Conservation (phyloP, 1,140 invertebrate species). For the Drosophila mojavensis region DNA sequence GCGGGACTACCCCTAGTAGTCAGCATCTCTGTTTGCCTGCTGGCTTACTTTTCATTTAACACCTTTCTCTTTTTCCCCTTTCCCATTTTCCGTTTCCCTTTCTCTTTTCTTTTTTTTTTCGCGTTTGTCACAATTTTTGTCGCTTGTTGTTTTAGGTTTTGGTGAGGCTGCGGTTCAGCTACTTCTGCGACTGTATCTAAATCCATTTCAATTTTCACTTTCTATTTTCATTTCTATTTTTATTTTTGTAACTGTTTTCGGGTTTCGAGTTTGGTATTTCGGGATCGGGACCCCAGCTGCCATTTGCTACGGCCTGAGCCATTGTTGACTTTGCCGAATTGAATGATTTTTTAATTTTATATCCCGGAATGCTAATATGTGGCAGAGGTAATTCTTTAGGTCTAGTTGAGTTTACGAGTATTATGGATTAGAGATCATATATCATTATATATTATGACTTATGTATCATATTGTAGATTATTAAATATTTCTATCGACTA, state of each 20-base stretch:
- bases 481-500: no score
- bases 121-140: constrained; percentile 53
- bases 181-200: constrained; percentile 34
- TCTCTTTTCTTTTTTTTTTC: background rate
- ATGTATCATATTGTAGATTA: no score
- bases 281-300: constrained; percentile 47
- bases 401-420: background rate
- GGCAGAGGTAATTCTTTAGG: background rate
- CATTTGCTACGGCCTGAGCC: constrained; percentile 25
- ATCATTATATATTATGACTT: no score
- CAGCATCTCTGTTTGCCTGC: background rate
- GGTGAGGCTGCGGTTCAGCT: constrained; percentile 28
- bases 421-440: no score
- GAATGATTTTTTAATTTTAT: constrained; percentile 21
- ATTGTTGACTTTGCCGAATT: constrained; percentile 64
- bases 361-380: background rate
- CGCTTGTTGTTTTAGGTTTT: constrained; percentile 72
- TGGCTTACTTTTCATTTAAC: constrained; percentile 74
- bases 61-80: constrained; percentile 60
- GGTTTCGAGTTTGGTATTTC: constrained; percentile 2
- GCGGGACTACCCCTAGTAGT: background rate
- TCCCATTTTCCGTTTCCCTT: no score
- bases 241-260: constrained; percentile 4
- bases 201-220: constrained; percentile 18
- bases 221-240: constrained; percentile 23